Base-by-base conservation (phyloP, 2,888 invertebrate species). In the Apocheima hispidaria region DNA sequence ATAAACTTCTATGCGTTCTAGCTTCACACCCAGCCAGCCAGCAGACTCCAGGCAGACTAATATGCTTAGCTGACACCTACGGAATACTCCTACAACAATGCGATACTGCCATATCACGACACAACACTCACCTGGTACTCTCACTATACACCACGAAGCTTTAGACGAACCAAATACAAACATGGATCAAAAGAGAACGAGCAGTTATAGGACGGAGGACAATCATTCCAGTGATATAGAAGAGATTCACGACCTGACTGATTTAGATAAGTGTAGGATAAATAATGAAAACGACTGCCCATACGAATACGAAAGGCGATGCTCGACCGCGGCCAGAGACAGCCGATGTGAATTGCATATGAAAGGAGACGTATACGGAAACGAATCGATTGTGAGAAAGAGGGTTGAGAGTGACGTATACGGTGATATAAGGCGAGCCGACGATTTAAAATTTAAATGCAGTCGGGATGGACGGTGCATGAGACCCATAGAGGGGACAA, bases 371-470 rank as follows among this genome's bases (percentile, higher is more conserved):
- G 75, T 83, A 83, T 79, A 84, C 80, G 85, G 82, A 79, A 84
- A 84, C 78, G 83, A 83, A 87, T 85, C 83, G 81, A 86, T 87
- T 83, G 83, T 75, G 69, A 82, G 82, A 81, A 83, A 81, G 79
- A 86, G 85, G 82, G 81, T 84, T 76, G 79, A 76, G 72, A 77
- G 72, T 75, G 80, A 83, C 82, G 77, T 79, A 83, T 82, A 86
- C 82, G 81, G 87, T 74, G 73, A 77, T 70, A 75, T 78, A 85
- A 87, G 84, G 79, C 82, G 72, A 71, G 78, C 85, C 81, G 82
- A 80, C 75, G 71, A 88, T 90, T 87, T 89, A 79, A 88, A 91
- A 86, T 89, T 87, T 78, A 88, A 88, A 92, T 89, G 79, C 78
- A 77, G 71, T 65, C 77, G 79, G 76, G 78, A 81, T 81, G 76